Conservation (phyloP, 2,797 vertebrate genomes). For the Takifugu rubripes region DNA sequence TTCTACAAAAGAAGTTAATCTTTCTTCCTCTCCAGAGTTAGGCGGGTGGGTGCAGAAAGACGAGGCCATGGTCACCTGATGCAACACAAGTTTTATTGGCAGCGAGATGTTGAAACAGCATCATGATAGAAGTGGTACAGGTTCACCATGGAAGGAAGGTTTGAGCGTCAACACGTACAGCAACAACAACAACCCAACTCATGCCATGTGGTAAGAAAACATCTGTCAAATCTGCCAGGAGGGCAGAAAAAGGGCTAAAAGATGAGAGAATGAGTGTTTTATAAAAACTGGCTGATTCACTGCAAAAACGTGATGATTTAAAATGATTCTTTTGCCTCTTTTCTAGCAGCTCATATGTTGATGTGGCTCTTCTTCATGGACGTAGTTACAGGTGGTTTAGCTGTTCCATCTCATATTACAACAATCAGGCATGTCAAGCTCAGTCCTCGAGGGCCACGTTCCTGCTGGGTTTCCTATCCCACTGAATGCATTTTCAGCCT, state of each 20-base stretch:
- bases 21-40: too few relatives aligned
- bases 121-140: slow-evolving; percentile 99
- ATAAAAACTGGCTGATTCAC: slow-evolving; percentile 92
- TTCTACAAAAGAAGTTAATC: too few relatives aligned
- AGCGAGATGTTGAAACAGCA: slow-evolving; percentile 99
- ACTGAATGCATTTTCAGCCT: too few relatives aligned
- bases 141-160: slow-evolving; percentile 75
- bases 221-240: slow-evolving; percentile 70
- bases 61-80: slow-evolving; percentile 32
- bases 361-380: slow-evolving; percentile 87
- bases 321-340: slow-evolving; percentile 92
- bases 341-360: slow-evolving; percentile 90
- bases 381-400: slow-evolving; percentile 88
- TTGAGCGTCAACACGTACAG: slow-evolving; percentile 97
- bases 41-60: background rate
- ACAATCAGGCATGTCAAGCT: slow-evolving; percentile 70
- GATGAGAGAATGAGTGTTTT: slow-evolving; percentile 78
- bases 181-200: slow-evolving; percentile 89
- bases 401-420: slow-evolving; percentile 88
- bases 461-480: too few relatives aligned
- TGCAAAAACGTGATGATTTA: slow-evolving; percentile 88
- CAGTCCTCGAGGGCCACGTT: too few relatives aligned
- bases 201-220: slow-evolving; percentile 98
- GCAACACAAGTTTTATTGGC: slow-evolving; percentile 97
- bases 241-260: slow-evolving; percentile 57